Base-by-base conservation (phyloP, 2,113 vertebrate species). In the Sminthopsis crassicaudata region DNA sequence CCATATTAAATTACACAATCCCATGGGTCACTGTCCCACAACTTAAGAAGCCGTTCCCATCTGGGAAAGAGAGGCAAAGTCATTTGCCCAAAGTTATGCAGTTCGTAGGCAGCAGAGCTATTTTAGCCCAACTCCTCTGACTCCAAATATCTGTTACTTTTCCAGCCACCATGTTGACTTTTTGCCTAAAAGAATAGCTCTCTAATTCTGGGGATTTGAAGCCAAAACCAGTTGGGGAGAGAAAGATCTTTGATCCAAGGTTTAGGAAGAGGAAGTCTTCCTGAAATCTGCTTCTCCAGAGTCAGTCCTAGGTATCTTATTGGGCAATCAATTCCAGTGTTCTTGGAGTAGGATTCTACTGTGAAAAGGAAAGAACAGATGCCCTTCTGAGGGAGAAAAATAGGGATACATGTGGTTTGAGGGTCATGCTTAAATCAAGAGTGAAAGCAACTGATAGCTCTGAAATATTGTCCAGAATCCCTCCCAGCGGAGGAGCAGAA, bases 391-490 rank as follows among this genome's bases (percentile, higher is more conserved):
- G 12, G 4, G 2, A 96, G 52, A 53, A 12, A 89, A 16, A 50
- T 25, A 51, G 36, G 42, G 46, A 92, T 67, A 92, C 84, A 88
- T 94, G 24, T 91, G 92, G 46, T n/a, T 92, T 26, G 48, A 88
- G 46, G 46, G 27, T 93, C 88, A 90, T 46, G 50, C 92, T 46
- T 96, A 46, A 94, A 54, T 94, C 48, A 90, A 91, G 51, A 92
- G 36, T 2, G 30, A 96, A 94, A 95, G 57, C 90, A 91, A 88
- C 92, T 90, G 53, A 89, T 23, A 93, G 16, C 55, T 60, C 5
- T 96, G 90, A 93, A 97, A 91, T 94, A 91, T 89, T 46, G 53
- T 90, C 54, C 92, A 46, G 55, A 46, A 36, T 93, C 95, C 91
- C 95, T 90, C 89, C 93, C 36, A 89, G 19, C 89, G 50, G 92